Percentiles rank a stretch among this genome's conserved stretches.
phyloP scores from a whole-genome alignment of 37 sponge, comb jelly and placozoan genomes.

The Theonella swinhoei region DNA sequence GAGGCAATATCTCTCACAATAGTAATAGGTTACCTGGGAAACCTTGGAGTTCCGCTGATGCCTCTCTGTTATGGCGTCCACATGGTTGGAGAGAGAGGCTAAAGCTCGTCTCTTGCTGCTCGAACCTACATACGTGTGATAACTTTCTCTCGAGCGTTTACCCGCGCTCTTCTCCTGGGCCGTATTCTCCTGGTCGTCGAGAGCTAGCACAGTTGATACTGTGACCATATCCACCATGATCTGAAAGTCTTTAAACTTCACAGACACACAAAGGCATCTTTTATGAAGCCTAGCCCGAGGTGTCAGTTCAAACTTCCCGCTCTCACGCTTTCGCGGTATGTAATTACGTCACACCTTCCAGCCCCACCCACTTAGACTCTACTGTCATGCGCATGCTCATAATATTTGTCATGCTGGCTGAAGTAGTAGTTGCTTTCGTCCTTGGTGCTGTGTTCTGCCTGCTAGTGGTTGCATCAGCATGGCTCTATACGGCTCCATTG shows the following conservation, averaged over 20 bases:
- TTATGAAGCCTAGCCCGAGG: background rate
- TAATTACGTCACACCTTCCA: background rate
- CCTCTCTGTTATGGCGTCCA: background rate
- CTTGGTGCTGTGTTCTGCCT: conserved; percentile 2
- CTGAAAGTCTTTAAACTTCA: background rate
- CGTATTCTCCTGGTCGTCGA: conserved; percentile 11
- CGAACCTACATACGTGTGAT: background rate
- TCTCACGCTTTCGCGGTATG: background rate
- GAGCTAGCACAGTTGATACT: background rate
- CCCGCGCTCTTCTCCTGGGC: background rate
- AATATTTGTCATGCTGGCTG: conserved; percentile 9
- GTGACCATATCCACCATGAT: background rate
- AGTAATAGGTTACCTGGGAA: too few species aligned
- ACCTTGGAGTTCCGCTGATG: background rate
- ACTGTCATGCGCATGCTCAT: background rate
- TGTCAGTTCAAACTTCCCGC: background rate
- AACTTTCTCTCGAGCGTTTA: conserved; percentile 2
- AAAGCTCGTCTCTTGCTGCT: conserved; percentile 41
- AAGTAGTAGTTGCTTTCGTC: conserved; percentile 14
- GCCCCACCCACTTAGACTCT: background rate
- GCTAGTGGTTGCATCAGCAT: background rate
- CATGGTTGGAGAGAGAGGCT: conserved; percentile 36
- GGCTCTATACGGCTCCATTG: conserved; percentile 20
- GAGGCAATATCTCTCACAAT: too few species aligned
- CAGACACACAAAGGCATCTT: background rate